Conservation (phyloP, 2,113 vertebrate genomes). For the Lipophrys pholis region DNA sequence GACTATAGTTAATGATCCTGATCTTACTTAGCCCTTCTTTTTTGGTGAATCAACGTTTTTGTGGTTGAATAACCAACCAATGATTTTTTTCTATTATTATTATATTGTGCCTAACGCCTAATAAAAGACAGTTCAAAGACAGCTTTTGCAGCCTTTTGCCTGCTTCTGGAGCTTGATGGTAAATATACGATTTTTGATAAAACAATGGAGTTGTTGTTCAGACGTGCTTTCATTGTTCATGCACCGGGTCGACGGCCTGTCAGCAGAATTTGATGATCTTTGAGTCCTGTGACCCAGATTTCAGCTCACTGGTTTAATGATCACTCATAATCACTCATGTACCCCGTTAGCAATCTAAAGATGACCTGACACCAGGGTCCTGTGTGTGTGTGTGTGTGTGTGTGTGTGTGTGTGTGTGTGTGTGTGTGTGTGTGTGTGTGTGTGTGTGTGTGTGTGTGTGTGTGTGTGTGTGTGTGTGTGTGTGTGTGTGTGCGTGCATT, state of each 20-base stretch:
- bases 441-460: too few relatives aligned
- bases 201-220: constrained; percentile 4
- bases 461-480: too few relatives aligned
- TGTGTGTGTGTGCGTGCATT: too few relatives aligned
- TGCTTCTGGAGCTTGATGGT: constrained; percentile 1
- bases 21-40: not conserved
- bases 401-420: constrained; percentile 1
- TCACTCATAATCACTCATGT: constrained; percentile 40
- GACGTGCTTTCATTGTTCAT: constrained; percentile 8
- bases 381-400: not conserved
- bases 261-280: constrained; percentile 16
- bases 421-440: not conserved
- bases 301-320: constrained; percentile 47
- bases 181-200: not conserved
- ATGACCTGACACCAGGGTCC: constrained; percentile 52
- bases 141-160: not conserved
- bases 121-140: not conserved
- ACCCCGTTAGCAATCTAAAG: constrained; percentile 20
- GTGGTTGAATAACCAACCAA: not conserved
- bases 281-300: constrained; percentile 59
- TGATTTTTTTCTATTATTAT: not conserved
- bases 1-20: not conserved
- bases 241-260: not conserved
- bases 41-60: not conserved
- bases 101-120: not conserved